Evolutionary conservation across 2,797 vertebrate species (phyloP).

Genomic region (Thalassophryne amazonica): DNA sequence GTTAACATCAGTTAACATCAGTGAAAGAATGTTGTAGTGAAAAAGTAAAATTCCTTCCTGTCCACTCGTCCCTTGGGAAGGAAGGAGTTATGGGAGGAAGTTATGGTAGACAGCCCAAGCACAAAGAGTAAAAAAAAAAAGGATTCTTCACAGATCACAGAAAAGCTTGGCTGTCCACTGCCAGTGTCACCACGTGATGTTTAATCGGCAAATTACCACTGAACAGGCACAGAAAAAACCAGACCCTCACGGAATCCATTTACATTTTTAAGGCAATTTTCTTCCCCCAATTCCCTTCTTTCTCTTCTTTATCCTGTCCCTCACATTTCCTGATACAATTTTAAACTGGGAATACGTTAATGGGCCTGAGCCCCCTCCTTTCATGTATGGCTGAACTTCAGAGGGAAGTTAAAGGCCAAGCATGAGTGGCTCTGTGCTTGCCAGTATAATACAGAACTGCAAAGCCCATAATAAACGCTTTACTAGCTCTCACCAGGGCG

Average conservation of each 20-base stretch:
- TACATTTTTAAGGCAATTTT: constrained; percentile 61
- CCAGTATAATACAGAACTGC: constrained; percentile 92
- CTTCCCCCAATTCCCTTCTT: constrained; percentile 1
- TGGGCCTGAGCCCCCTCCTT: constrained; percentile 59
- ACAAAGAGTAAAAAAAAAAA: constrained; percentile 75
- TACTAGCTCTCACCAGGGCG: constrained; percentile 91
- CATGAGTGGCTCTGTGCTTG: constrained; percentile 90
- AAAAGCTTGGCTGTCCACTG: constrained; percentile 74
- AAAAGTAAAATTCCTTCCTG: constrained; percentile 50
- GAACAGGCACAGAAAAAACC: constrained; percentile 18
- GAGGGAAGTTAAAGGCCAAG: constrained; percentile 96
- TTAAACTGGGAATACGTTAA: constrained; percentile 77
- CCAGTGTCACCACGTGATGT: constrained; percentile 65
- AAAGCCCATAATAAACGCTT: constrained; percentile 96
- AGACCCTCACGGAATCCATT: constrained; percentile 59
- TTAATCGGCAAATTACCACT: constrained; percentile 64
- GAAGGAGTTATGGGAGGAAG: constrained; percentile 70
- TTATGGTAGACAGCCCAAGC: constrained; percentile 77
- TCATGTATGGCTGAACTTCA: constrained; percentile 88
- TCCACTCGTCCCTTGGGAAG: constrained; percentile 49
- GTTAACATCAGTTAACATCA: constrained; percentile 43
- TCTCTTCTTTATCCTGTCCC: constrained; percentile 27
- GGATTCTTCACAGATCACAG: constrained; percentile 74
- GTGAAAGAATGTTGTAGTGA: constrained; percentile 28
- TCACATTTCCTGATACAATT: constrained; percentile 65